Evolutionary conservation across 2,888 invertebrate genomes (phyloP).

Genomic region (Taphrorychus bicolor): DNA sequence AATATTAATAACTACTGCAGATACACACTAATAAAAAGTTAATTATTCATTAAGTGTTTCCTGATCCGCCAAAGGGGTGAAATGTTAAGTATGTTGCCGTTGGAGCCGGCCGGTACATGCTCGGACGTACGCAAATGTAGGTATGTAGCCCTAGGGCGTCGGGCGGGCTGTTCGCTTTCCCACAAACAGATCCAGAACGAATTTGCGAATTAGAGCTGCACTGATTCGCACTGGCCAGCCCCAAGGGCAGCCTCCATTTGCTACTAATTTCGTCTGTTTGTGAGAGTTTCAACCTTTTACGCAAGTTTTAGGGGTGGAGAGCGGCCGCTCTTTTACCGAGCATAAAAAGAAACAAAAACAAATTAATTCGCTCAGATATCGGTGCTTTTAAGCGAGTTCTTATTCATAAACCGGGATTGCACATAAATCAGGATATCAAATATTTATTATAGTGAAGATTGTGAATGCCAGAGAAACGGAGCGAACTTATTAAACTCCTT

Average conservation of each 20-base stretch:
- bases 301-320: constrained; percentile 10
- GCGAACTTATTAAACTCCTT: neutral
- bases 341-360: neutral
- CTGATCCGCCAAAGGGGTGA: no score
- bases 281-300: constrained; percentile 33
- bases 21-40: no score
- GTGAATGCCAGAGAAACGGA: neutral
- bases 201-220: constrained; percentile 41
- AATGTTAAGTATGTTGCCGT: neutral
- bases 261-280: constrained; percentile 33
- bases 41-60: no score
- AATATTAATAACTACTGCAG: no score
- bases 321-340: neutral
- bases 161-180: constrained; percentile 31
- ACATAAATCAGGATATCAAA: no score
- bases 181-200: constrained; percentile 33
- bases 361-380: constrained; percentile 1
- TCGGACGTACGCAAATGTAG: constrained; percentile 32
- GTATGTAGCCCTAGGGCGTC: constrained; percentile 24
- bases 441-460: neutral
- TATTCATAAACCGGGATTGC: neutral
- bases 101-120: constrained; percentile 11
- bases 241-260: constrained; percentile 23
- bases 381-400: neutral
- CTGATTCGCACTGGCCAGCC: constrained; percentile 38